Percentiles rank a stretch among this genome's conserved stretches.
Evolutionary conservation across 2,113 vertebrate species (phyloP).

Genomic region (Orycteropus afer): DNA sequence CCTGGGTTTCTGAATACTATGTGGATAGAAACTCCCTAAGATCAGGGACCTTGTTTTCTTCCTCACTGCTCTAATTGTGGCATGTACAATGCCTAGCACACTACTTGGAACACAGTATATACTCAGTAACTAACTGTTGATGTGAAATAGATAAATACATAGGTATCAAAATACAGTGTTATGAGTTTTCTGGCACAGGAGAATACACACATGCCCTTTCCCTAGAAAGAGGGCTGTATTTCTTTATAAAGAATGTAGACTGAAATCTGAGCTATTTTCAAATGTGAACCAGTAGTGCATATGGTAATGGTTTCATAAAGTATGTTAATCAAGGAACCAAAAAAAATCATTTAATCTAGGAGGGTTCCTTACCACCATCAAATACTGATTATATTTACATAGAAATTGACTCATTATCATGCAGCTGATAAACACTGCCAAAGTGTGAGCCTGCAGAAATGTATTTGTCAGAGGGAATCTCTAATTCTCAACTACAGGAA

Average conservation of each 20-base stretch:
- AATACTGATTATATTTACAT: constrained; percentile 76
- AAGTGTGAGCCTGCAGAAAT: constrained; percentile 27
- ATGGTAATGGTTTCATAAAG: constrained; percentile 65
- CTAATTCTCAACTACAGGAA: constrained; percentile 41
- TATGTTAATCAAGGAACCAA: constrained; percentile 70
- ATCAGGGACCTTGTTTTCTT: not conserved
- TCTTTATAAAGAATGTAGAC: not conserved
- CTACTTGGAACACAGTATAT: not conserved
- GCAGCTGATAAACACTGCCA: constrained; percentile 60
- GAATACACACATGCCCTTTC: not conserved
- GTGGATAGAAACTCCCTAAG: not conserved
- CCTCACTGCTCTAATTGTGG: not conserved
- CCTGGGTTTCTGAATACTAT: not conserved
- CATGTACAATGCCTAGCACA: not conserved
- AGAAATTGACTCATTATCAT: constrained; percentile 72
- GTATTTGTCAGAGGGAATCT: constrained; percentile 48
- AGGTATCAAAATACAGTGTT: not conserved
- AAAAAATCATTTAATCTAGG: constrained; percentile 72
- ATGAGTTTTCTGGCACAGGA: not conserved
- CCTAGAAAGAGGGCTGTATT: not conserved
- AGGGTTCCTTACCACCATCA: constrained; percentile 65
- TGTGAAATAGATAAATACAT: not conserved
- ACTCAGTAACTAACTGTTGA: not conserved
- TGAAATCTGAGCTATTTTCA: constrained; percentile 45
- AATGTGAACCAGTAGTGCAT: not conserved